Base-by-base conservation (phyloP, 2,888 invertebrate genomes). In the Cephus nigrinus region DNA sequence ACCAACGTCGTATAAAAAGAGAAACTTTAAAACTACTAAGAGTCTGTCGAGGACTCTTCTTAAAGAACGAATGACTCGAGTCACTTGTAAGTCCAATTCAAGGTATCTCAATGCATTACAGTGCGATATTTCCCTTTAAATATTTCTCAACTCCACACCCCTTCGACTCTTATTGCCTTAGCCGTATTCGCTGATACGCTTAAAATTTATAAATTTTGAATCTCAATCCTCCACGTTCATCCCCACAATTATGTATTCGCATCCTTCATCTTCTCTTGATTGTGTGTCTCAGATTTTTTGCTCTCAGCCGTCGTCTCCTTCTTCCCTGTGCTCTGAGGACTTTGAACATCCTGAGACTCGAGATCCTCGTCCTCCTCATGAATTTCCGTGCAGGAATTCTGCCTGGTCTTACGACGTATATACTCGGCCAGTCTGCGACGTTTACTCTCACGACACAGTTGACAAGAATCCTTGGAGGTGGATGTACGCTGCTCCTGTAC, bases 391-490 rank as follows among this genome's bases (percentile, higher is more conserved):
- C 92, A 91, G 80, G 92, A 91, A 83, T 92, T 92, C n/a, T 92
- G 91, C 32, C 92, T 91, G n/a, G 92, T 91, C 78, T 93, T 93
- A 80, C 92, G 92, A 75, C 92, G 90, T 81, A 93, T 92, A 84
- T 93, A 93, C 76, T 91, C 92, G 3, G 92, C 92, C 4, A 94
- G 86, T 4, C 92, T 92, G 71, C 93, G 90, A 80, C 93, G 92
- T 85, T 93, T 93, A 80, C 92, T 93, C 82, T 93, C 93, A 80
- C 92, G 92, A 86, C 93, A 93, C 79, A 93, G 92, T 23, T 93
- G 92, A 78, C 93, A 93, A 55, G 91, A 90, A 80, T 92, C 92
- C 81, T 92, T 92, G 71, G 89, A 83, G 76, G 15, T 15, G 75
- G 5, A 75, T 83, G 85, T 76, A 85, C 90, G 88, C 68, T 90